phyloP scores from a whole-genome alignment of 2,797 vertebrate genomes.

The Enteromius trimaculatus region DNA sequence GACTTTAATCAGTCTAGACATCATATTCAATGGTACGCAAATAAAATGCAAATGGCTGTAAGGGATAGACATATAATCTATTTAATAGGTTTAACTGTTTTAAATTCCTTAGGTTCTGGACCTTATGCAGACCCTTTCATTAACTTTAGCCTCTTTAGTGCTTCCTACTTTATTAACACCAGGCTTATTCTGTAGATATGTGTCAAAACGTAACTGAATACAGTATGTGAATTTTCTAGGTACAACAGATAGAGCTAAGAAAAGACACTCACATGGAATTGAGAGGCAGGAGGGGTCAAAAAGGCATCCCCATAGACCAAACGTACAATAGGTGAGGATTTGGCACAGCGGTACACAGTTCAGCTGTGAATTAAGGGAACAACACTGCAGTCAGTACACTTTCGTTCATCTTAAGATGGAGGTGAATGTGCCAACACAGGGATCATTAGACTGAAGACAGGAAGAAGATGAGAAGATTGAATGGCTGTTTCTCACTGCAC shows the following conservation, averaged over 20 bases:
- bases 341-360: not conserved
- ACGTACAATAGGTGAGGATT: not conserved
- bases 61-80: not conserved
- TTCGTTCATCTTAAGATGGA: not conserved
- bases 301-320: constrained; percentile 9
- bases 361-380: constrained; percentile 9
- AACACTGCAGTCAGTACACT: not conserved
- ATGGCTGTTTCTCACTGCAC: not conserved
- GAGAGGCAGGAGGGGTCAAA: constrained; percentile 7
- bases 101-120: not conserved
- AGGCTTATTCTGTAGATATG: constrained; percentile 64
- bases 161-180: constrained; percentile 77
- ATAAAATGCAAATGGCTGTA: not conserved
- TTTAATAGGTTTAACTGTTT: not conserved
- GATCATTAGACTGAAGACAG: constrained; percentile 1
- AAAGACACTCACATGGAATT: constrained; percentile 47
- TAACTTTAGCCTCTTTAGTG: constrained; percentile 71
- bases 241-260: constrained; percentile 59
- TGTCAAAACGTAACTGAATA: constrained; percentile 60
- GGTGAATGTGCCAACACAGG: not conserved
- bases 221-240: constrained; percentile 56
- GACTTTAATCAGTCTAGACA: not conserved
- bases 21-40: not conserved
- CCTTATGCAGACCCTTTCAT: constrained; percentile 54
- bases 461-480: not conserved